These are phyloP conservation scores for Stratiolaelaps scimitus DNA, from an alignment of 1,140 invertebrate species.

Conservation along the genomic window DNA sequence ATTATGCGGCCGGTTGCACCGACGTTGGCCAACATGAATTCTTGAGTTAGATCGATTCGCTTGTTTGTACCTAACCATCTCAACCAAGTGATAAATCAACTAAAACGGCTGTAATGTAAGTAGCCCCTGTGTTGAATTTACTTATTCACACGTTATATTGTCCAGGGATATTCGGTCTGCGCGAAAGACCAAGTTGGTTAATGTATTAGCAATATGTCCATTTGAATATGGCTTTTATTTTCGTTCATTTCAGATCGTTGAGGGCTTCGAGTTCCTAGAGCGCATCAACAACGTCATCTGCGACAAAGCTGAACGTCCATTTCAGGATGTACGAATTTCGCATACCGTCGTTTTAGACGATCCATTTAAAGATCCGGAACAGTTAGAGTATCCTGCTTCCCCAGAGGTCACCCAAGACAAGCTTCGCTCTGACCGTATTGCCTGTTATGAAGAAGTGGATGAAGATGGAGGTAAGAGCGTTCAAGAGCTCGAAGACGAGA, in stretches of 20 bases:
- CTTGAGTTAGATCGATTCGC: too few species aligned
- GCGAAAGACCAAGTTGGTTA: too few species aligned
- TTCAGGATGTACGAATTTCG: constrained; percentile 88
- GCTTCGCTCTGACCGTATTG: constrained; percentile 67
- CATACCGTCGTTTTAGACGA: constrained; percentile 95
- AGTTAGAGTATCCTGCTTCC: constrained; percentile 63
- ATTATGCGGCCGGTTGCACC: too few species aligned
- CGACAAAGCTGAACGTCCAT: constrained; percentile 77
- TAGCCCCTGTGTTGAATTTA: too few species aligned
- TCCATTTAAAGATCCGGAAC: constrained; percentile 77
- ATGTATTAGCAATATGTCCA: constrained; percentile 32
- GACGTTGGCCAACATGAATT: too few species aligned
- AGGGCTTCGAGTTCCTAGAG: constrained; percentile 74
- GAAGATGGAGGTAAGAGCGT: constrained; percentile 68
- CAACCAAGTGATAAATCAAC: too few species aligned
- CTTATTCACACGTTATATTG: too few species aligned
- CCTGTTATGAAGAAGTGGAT: constrained; percentile 85
- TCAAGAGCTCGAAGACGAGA: constrained; percentile 72
- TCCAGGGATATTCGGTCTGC: too few species aligned
- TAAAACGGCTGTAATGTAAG: too few species aligned
- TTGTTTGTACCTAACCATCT: too few species aligned
- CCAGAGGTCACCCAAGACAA: constrained; percentile 72
- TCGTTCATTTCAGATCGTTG: constrained; percentile 47
- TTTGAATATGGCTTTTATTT: neutral
- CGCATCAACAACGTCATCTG: constrained; percentile 88